These are phyloP conservation scores for Turdus rufiventris DNA, from an alignment of 2,113 vertebrate species.

Conservation along the genomic window DNA sequence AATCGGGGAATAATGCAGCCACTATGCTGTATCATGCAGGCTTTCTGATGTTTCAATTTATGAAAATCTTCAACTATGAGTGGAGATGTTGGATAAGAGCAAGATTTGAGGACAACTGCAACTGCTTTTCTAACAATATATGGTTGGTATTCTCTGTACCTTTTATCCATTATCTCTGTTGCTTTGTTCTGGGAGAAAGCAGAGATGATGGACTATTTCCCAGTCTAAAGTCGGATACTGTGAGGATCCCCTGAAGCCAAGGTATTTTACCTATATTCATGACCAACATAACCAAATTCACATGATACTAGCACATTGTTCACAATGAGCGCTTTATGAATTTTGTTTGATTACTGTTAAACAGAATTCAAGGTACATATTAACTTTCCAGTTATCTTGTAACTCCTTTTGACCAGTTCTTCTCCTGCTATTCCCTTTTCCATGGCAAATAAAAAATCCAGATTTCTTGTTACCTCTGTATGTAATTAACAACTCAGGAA, in stretches of 20 bases:
- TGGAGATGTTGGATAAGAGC: background rate
- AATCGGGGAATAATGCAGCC: background rate
- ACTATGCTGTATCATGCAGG: fast-evolving
- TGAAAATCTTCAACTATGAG: background rate
- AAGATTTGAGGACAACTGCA: background rate
- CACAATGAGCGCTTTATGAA: background rate
- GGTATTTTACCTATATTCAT: background rate
- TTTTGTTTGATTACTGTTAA: background rate
- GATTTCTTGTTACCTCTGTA: background rate
- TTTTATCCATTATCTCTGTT: background rate
- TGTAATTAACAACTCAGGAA: background rate
- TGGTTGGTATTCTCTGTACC: background rate
- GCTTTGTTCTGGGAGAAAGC: background rate
- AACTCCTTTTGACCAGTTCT: background rate
- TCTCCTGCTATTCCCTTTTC: background rate
- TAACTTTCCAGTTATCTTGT: background rate
- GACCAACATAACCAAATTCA: background rate
- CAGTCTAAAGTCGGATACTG: background rate
- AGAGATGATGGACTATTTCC: background rate
- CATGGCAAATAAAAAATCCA: background rate
- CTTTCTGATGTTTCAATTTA: background rate
- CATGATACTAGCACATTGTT: background rate
- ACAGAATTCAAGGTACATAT: background rate
- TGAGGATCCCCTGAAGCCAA: background rate
- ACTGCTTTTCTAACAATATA: background rate